Evolutionary conservation across 1,140 invertebrate genomes (phyloP).

Genomic region (Hetaerina americana): DNA sequence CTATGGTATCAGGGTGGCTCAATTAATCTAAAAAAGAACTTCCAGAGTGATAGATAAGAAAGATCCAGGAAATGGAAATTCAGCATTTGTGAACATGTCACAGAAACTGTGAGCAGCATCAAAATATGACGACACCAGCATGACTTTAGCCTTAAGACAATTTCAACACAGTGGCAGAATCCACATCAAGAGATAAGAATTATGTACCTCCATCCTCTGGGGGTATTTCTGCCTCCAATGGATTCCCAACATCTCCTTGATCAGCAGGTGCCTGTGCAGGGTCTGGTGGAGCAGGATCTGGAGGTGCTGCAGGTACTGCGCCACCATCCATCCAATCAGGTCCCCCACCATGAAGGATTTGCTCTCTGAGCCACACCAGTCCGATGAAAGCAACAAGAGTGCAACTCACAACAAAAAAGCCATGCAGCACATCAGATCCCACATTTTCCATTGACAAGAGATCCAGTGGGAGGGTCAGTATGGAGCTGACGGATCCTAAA

Average conservation of each 20-base stretch:
- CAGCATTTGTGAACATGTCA: too few relatives aligned
- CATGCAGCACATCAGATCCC: slow-evolving; percentile 85
- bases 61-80: too few relatives aligned
- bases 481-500: slow-evolving; percentile 27
- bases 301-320: slow-evolving; percentile 8
- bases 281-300: slow-evolving; percentile 27
- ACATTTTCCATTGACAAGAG: slow-evolving; percentile 89
- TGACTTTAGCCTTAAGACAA: too few relatives aligned
- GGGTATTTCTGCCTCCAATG: neutral
- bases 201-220: neutral
- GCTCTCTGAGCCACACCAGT: slow-evolving; percentile 92
- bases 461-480: slow-evolving; percentile 78
- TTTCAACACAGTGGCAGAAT: too few relatives aligned
- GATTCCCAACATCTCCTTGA: neutral
- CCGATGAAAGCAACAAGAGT: slow-evolving; percentile 95
- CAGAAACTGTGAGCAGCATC: too few relatives aligned
- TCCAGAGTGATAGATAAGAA: too few relatives aligned
- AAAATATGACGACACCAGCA: too few relatives aligned
- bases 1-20: too few relatives aligned
- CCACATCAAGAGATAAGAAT: too few relatives aligned
- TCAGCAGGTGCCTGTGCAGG: slow-evolving; percentile 14
- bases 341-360: slow-evolving; percentile 93
- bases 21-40: too few relatives aligned
- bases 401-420: slow-evolving; percentile 92
- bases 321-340: slow-evolving; percentile 85